Conservation (phyloP, 2,113 vertebrate species). For the Urocolius indicus region DNA sequence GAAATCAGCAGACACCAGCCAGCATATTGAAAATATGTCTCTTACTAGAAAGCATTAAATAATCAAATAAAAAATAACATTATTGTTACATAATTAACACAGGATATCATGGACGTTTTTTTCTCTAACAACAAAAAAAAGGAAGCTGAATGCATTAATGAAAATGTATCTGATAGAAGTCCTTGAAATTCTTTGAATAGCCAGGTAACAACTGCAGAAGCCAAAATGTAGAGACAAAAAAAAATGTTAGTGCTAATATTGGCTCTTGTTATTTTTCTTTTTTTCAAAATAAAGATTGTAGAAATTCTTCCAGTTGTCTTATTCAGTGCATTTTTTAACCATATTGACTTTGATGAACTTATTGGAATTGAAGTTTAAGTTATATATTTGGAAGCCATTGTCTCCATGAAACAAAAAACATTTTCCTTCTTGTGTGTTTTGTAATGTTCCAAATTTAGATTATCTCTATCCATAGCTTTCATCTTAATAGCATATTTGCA, state of each 20-base stretch:
- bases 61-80: slow-evolving; percentile 21
- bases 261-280: not conserved
- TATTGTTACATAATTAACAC: not conserved
- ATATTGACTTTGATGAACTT: not conserved
- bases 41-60: not conserved
- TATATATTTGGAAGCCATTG: not conserved
- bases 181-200: not conserved
- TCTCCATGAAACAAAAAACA: not conserved
- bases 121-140: not conserved
- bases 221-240: not conserved
- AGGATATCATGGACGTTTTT: not conserved
- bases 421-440: not conserved
- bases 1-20: not conserved
- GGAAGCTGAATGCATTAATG: not conserved
- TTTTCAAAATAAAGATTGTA: not conserved
- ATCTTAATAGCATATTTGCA: not conserved
- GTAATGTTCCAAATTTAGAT: not conserved
- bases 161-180: not conserved
- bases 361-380: not conserved
- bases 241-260: not conserved
- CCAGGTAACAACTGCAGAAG: not conserved
- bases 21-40: not conserved
- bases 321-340: not conserved
- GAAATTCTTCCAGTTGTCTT: not conserved
- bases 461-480: not conserved